A percentile compares a stretch with the other conserved stretches of the same genome.
Evolutionary conservation across 2,113 vertebrate genomes (phyloP).

Genomic region (Pteronura brasiliensis): DNA sequence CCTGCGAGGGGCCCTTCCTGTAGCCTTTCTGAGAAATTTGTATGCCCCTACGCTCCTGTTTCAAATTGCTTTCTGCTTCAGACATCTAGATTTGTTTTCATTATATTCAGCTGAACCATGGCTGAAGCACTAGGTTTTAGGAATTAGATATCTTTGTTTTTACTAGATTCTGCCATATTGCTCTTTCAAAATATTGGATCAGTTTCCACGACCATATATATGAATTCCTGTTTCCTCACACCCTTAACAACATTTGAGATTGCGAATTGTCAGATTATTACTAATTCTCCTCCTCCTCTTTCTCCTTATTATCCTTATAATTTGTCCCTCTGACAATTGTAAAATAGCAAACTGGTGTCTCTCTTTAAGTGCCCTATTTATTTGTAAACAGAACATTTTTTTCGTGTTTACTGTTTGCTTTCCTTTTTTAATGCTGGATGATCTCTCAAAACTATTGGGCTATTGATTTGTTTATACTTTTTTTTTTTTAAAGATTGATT

Average conservation of each 20-base stretch:
- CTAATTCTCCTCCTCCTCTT: neutral
- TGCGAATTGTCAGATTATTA: neutral
- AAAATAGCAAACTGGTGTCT: neutral
- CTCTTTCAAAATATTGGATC: neutral
- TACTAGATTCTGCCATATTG: neutral
- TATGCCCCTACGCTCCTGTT: neutral
- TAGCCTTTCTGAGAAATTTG: neutral
- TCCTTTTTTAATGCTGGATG: neutral
- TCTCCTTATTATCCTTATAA: neutral
- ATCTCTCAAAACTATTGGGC: neutral
- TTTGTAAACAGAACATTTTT: neutral
- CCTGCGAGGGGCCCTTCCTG: rapidly evolving
- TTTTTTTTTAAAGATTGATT: neutral
- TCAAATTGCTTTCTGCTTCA: neutral
- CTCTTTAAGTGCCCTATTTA: neutral
- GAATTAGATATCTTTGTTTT: neutral
- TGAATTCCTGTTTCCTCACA: neutral
- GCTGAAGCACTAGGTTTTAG: neutral
- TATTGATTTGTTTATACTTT: neutral
- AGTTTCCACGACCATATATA: neutral
- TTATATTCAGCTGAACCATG: neutral
- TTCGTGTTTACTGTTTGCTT: neutral
- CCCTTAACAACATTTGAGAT: neutral
- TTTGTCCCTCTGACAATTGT: neutral
- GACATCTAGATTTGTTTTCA: neutral